These are phyloP conservation scores for Coptodon rendalli DNA, from an alignment of 2,113 vertebrate species.

Conservation along the genomic window DNA sequence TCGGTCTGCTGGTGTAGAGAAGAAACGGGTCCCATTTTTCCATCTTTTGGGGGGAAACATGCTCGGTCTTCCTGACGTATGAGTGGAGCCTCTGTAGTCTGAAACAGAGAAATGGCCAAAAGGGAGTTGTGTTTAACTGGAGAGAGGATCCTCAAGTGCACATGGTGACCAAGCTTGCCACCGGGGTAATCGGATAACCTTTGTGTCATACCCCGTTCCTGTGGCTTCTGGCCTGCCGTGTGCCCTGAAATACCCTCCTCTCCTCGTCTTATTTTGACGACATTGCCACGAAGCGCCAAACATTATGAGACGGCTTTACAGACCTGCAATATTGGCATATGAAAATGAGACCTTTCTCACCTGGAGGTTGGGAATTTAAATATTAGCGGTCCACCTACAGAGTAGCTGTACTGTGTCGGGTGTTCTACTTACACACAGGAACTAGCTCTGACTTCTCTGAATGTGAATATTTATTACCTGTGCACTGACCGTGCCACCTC, in stretches of 20 bases:
- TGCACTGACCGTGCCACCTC: constrained; percentile 59
- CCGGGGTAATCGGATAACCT: background rate
- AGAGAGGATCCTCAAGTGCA: constrained; percentile 18
- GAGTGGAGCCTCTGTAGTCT: constrained; percentile 36
- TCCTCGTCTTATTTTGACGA: constrained; percentile 46
- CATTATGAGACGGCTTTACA: constrained; percentile 19
- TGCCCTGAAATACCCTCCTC: constrained; percentile 8
- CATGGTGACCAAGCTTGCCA: background rate
- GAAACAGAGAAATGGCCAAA: constrained; percentile 44
- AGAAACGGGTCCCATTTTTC: constrained; percentile 32
- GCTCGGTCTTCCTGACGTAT: constrained; percentile 47
- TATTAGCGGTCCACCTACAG: background rate
- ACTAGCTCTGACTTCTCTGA: constrained; percentile 58
- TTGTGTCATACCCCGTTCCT: background rate
- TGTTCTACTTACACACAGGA: constrained; percentile 8
- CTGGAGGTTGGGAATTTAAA: background rate
- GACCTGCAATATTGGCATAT: background rate
- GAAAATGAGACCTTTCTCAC: background rate
- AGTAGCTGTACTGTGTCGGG: background rate
- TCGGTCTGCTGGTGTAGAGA: background rate
- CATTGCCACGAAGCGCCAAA: constrained; percentile 37
- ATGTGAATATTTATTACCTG: constrained; percentile 70
- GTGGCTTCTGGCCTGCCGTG: background rate
- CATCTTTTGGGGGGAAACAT: constrained; percentile 17
- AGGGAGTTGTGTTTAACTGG: constrained; percentile 43